Evolutionary conservation across 2,888 invertebrate genomes (phyloP), one percentile per base, ranked within the genome.

Genomic region (Clusia tigrina): DNA sequence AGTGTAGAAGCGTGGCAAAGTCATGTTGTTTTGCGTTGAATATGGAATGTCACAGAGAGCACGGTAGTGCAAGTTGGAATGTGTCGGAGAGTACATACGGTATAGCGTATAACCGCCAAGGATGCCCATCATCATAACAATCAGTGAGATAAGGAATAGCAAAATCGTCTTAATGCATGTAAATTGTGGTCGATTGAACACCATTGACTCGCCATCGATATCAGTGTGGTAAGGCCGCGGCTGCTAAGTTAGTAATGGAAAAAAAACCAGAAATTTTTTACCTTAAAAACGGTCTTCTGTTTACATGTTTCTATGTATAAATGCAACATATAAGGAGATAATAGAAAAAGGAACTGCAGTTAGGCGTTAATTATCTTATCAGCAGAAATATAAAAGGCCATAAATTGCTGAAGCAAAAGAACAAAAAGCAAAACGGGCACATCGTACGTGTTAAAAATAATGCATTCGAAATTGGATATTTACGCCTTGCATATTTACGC

Each of bases 31-130:
- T 18, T 69, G 76, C 42, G 77, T 71, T 26, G 76, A 76, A 63
- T 84, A 84, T n/a, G 83, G 83, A 53, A 84, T 77, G 53, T 82
- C 81, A 65, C 83, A 84, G 18, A 82, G 71, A 2, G 82, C 82
- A 63, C 79, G 83, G 62, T 81, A 83, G 20, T 79, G 80, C 68
- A 81, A 70, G 60, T 88, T 72, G 2, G 87, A 76, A 78, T 88
- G 88, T 53, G 85, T 86, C 61, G 87, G 86, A 15, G 89, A 86
- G 79, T 91, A 91, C 72, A 92, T 89, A 58, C 89, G 88, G 83
- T 93, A 94, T 58, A 95, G 85, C 77, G 91, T 89, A 60, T 92
- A 86, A 2, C 93, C 94, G 6, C 90, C 89, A 58, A 88, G 82
- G 38, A 90, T 85, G 12, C 91, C 92, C 76, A 91, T 87, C 65